phyloP scores from a whole-genome alignment of 2,797 vertebrate genomes.

The Lates japonicus region DNA sequence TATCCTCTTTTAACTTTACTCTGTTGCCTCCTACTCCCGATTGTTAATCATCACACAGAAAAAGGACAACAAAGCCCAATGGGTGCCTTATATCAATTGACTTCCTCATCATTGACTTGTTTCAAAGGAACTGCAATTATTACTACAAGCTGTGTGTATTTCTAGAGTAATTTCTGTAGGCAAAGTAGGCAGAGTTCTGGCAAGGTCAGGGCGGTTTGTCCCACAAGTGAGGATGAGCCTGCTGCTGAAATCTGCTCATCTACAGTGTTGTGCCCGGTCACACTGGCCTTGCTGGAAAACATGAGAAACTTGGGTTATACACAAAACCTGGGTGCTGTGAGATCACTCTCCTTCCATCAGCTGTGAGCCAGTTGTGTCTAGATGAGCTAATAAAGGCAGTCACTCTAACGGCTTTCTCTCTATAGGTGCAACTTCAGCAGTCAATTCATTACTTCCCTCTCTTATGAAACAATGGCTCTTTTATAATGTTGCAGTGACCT shows the following conservation, averaged over 20 bases:
- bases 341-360: slow-evolving; percentile 1
- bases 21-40: slow-evolving; percentile 14
- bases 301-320: neutral
- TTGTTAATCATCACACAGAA: slow-evolving; percentile 50
- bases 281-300: slow-evolving; percentile 79
- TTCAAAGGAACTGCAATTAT: slow-evolving; percentile 16
- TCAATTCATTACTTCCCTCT: slow-evolving; percentile 69
- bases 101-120: slow-evolving; percentile 31
- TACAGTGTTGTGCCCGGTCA: slow-evolving; percentile 41
- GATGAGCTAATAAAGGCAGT: slow-evolving; percentile 76
- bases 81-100: slow-evolving; percentile 55
- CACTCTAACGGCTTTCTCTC: slow-evolving; percentile 44
- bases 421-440: slow-evolving; percentile 61
- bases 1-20: slow-evolving; percentile 31
- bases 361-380: slow-evolving; percentile 69
- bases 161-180: neutral
- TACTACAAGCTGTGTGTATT: slow-evolving; percentile 31
- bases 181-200: slow-evolving; percentile 5
- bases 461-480: slow-evolving; percentile 83
- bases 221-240: slow-evolving; percentile 26
- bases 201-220: slow-evolving; percentile 25
- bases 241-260: neutral
- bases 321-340: slow-evolving; percentile 10
- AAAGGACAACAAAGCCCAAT: slow-evolving; percentile 31
- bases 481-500: slow-evolving; percentile 78